phyloP scores from a whole-genome alignment of 2,113 vertebrate species.

The Leptosomus discolor region DNA sequence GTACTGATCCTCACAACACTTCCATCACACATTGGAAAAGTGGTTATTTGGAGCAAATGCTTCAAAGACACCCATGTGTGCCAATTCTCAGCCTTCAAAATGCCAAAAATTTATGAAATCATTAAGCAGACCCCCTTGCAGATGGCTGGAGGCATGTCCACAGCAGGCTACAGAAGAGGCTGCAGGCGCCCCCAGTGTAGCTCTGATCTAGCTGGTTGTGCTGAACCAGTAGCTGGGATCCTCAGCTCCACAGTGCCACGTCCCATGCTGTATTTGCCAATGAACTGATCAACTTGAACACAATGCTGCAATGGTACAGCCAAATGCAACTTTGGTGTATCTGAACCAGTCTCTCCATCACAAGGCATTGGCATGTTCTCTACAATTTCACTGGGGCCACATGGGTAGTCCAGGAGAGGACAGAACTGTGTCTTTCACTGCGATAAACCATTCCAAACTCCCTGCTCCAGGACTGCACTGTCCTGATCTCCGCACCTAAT shows the following conservation, averaged over 20 bases:
- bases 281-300: neutral
- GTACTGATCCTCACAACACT: neutral
- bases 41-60: neutral
- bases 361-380: neutral
- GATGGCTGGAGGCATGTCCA: neutral
- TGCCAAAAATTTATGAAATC: neutral
- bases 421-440: neutral
- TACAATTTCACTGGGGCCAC: fast-evolving
- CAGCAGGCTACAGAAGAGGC: neutral
- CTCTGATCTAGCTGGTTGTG: neutral
- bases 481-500: neutral
- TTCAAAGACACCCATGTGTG: neutral
- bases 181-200: neutral
- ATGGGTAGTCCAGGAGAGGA: neutral
- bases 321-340: fast-evolving
- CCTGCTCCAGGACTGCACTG: neutral
- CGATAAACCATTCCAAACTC: neutral
- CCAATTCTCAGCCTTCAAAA: slow-evolving; percentile 34
- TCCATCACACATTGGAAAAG: neutral
- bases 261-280: neutral
- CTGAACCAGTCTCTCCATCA: neutral
- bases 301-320: neutral
- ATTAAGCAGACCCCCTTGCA: neutral
- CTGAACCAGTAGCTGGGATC: neutral
- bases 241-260: neutral